Evolutionary conservation across 2,888 invertebrate species (phyloP), one percentile per base, ranked within the genome.

Genomic region (Unio delphinus): DNA sequence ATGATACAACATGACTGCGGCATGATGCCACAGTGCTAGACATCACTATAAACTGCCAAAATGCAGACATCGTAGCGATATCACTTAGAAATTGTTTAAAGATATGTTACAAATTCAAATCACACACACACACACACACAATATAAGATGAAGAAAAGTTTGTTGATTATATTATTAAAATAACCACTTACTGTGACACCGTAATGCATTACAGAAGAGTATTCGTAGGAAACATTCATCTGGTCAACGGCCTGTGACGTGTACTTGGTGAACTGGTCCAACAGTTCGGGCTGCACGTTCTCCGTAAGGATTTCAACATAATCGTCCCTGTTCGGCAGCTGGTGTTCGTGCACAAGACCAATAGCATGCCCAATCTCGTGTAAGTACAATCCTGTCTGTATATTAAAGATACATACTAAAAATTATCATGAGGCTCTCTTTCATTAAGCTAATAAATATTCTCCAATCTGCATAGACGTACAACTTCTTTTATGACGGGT

Each of bases 351-450:
- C 8, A 87, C 85, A 7, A 87, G 72, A 23, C 87, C 87, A 0
- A 87, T 61, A 8, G 86, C 86, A 69, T 87, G 87, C 0, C 85
- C 87, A 4, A 87, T 81, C 69, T 87, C 87, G 74, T 87, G 87
- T 18, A 87, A 79, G 68, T 86, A 87, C 23, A 87, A 73, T 4
- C 87, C 87, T 84, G 83, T 86, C 86, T 87, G 81, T 6, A 73
- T 73, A 57, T 17, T 64, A 45, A 11, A 45, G 8, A 45, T 11
- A 45, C 11, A 45, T 1, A 45, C 34, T 34, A 34, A 34, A 34
- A 0, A 34, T 7, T 34, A 34, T 34, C 1, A 34, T 58, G 55
- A 56, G n/a, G 6, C 7, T 34, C 34, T 34, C 34, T 34, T 34
- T 7, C 34, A 1, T 34, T 7, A 34, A 34, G 34, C 34, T 34